Evolutionary conservation across 92 coral and sea anemone species (phyloP).

Genomic region (Meandrina meandrites): DNA sequence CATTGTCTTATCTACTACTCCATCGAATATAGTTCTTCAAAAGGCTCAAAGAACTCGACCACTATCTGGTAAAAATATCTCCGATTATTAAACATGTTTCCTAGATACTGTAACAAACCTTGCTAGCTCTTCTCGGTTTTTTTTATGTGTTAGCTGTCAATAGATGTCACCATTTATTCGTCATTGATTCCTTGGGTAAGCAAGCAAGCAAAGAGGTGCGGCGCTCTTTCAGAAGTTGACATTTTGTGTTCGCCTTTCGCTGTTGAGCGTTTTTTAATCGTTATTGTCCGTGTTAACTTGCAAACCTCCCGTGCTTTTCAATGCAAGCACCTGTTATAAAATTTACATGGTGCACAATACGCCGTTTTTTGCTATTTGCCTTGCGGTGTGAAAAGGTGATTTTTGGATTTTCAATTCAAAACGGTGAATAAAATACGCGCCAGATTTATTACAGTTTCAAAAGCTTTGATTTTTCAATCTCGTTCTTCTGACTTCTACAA

Average conservation of each 20-base stretch:
- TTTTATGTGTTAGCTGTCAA: neutral
- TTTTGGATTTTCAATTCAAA: neutral
- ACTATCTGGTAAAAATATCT: neutral
- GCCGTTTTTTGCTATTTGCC: neutral
- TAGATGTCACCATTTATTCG: neutral
- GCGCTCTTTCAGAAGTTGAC: neutral
- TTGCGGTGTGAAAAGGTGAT: neutral
- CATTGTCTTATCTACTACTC: neutral
- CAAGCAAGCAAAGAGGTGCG: too few species aligned
- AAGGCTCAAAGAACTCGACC: neutral
- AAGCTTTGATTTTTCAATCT: slow-evolving; percentile 1
- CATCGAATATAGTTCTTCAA: neutral
- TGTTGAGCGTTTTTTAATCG: slow-evolving; percentile 6
- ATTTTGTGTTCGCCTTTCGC: neutral
- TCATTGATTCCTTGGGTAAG: neutral
- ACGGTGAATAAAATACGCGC: neutral
- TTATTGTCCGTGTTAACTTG: neutral
- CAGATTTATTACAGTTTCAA: neutral
- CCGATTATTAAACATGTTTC: neutral
- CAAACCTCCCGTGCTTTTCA: neutral
- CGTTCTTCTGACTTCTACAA: neutral
- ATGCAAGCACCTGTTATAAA: slow-evolving; percentile 9
- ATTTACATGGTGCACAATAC: slow-evolving; percentile 15
- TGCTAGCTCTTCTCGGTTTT: neutral
- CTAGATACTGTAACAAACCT: slow-evolving; percentile 8